phyloP scores from a whole-genome alignment of 2,113 vertebrate species.

The Notothenia rossii region DNA sequence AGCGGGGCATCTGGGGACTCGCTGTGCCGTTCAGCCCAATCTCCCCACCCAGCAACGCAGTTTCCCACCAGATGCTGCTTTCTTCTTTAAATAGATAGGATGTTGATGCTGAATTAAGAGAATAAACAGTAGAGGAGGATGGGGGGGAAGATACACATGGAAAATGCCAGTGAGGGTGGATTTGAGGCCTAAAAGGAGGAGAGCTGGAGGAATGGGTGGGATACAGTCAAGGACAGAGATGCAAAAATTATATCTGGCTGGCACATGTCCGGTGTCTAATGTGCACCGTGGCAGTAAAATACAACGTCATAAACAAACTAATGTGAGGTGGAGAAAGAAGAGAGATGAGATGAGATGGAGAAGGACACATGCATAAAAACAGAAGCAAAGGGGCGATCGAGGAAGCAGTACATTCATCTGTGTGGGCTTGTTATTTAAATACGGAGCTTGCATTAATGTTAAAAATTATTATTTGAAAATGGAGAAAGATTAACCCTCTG shows the following conservation, averaged over 20 bases:
- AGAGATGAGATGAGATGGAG: neutral
- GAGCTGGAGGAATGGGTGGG: slow-evolving; percentile 12
- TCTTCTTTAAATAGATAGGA: slow-evolving; percentile 71
- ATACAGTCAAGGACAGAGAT: neutral
- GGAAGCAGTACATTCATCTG: neutral
- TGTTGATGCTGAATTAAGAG: slow-evolving; percentile 54
- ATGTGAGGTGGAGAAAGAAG: neutral
- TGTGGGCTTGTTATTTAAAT: slow-evolving; percentile 14
- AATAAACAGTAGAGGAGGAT: slow-evolving; percentile 11
- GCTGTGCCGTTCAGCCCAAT: slow-evolving; percentile 58
- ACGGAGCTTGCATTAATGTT: neutral
- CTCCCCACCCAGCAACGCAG: slow-evolving; percentile 30
- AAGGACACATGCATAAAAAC: neutral
- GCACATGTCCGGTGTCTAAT: slow-evolving; percentile 4
- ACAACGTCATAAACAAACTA: neutral
- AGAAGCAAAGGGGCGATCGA: neutral
- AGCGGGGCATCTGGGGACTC: slow-evolving; percentile 47
- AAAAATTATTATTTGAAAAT: too few species aligned
- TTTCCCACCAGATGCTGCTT: slow-evolving; percentile 61
- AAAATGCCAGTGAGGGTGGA: slow-evolving; percentile 4
- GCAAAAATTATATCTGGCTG: slow-evolving; percentile 2
- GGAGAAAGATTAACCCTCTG: too few species aligned
- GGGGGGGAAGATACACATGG: slow-evolving; percentile 39
- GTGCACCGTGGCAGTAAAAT: slow-evolving; percentile 7
- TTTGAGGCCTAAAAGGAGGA: slow-evolving; percentile 5